Evolutionary conservation across 92 coral and sea anemone species (phyloP), one percentile per base, ranked within the genome.

Genomic region (Parazoanthus swiftii): DNA sequence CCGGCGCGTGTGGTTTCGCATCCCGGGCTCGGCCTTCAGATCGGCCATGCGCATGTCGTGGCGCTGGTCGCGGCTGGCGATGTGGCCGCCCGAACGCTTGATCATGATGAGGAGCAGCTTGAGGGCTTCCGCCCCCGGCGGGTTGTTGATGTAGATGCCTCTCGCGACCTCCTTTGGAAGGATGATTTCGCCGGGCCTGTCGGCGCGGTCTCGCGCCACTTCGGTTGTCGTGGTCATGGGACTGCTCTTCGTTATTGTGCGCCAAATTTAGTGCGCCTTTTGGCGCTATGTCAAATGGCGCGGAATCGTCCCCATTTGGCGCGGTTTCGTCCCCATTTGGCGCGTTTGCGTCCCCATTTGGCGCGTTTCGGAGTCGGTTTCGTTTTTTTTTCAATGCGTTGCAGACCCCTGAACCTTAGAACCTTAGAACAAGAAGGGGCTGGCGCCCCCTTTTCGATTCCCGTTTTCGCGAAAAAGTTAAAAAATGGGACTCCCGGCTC

Each of bases 91-190:
- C 73, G 73, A 67, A 67, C 73, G 73, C 73, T 67, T 67, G 73
- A 67, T 67, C 73, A 67, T 67, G 73, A 67, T 67, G 73, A 67
- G 73, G 73, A 67, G 73, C 73, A 67, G 73, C 73, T 67, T 67
- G 73, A 67, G 73, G 73, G 73, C 73, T 67, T 67, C 73, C 73
- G 73, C 73, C 73, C 73, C 73, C 73, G 73, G 73, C 73, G 73
- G 73, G 73, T 67, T 67, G 73, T 67, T 67, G 73, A 67, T 67
- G 73, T 67, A 67, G 73, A 67, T 67, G 73, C 73, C 73, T 67
- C 73, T 67, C 73, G 73, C 73, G 73, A 67, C 73, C 73, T 67
- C 73, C 73, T 67, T 67, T 67, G 73, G 73, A 67, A 67, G 73
- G 73, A 67, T 67, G 73, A 67, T 67, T 67, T 67, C 73, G 73